Evolutionary conservation across 2,888 invertebrate genomes (phyloP), one percentile per base, ranked within the genome.

Genomic region (Graphium colonna): DNA sequence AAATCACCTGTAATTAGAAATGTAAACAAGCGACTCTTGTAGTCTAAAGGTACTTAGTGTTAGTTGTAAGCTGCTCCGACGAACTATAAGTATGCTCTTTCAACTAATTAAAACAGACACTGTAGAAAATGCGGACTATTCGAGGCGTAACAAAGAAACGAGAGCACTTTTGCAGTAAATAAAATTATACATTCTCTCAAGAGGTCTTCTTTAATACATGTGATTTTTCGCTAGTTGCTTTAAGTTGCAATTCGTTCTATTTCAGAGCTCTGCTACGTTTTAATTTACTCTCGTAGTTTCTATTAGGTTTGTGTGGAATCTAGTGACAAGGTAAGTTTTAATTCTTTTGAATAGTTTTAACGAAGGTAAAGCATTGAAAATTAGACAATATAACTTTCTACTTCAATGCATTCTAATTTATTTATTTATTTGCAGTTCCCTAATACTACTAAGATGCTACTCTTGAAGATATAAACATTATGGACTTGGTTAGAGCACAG

Each of bases 81-180:
- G 65, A 77, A 78, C 78, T 69, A 70, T 81, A 79, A 83, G 82
- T 79, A 79, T 68, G 66, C 73, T 67, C 74, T 75, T 78, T 81
- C 72, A 77, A 71, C 77, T 86, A 85, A 87, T 87, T 87, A 85
- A 84, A 82, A 80, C 76, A 73, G 76, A 73, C 69, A 71, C 62
- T 61, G 67, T 52, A 65, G 57, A 60, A 65, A 65, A 65, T 61
- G 62, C 64, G 70, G 62, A 60, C 67, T 66, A 60, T 60, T 67
- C 65, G 54, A 65, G 64, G 62, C 57, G 61, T 61, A 70, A 69
- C 68, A 68, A 67, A 65, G 68, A 61, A 67, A 64, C 61, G 59
- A 68, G 64, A 67, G 73, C 65, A 71, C 72, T 71, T 71, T 62
- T 64, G 64, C 67, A 70, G 75, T 76, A 77, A 79, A 80, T 77